phyloP scores from a whole-genome alignment of 2,888 invertebrate species.

The Acanthosepion lycidas region DNA sequence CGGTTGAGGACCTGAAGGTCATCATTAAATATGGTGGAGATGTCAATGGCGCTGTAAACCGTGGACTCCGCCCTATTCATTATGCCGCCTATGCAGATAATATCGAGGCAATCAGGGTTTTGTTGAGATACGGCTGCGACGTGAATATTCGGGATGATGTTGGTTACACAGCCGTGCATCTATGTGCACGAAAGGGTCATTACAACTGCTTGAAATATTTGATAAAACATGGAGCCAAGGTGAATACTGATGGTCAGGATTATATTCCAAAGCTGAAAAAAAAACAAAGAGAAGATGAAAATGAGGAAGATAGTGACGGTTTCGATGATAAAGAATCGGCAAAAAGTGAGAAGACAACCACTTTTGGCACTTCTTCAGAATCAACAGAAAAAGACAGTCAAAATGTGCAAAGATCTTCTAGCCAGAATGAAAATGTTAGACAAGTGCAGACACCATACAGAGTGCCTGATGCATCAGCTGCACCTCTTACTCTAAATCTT shows the following conservation, averaged over 20 bases:
- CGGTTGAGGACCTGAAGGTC: constrained; percentile 89
- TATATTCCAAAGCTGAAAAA: not conserved
- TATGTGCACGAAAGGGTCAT: constrained; percentile 90
- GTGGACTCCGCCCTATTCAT: constrained; percentile 90
- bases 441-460: not conserved
- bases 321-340: constrained; percentile 73
- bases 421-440: not conserved
- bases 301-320: constrained; percentile 78
- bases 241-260: constrained; percentile 79
- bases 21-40: constrained; percentile 85
- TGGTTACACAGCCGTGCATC: constrained; percentile 91
- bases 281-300: constrained; percentile 75
- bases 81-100: constrained; percentile 92
- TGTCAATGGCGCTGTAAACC: constrained; percentile 86
- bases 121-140: constrained; percentile 81
- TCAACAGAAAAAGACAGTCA: not conserved
- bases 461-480: not conserved
- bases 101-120: constrained; percentile 84
- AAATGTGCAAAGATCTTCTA: not conserved
- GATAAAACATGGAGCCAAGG: constrained; percentile 85
- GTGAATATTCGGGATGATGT: constrained; percentile 85
- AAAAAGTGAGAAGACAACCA: constrained; percentile 58
- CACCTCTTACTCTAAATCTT: constrained; percentile 49
- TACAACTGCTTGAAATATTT: constrained; percentile 78
- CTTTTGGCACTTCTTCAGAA: not conserved